Conservation (phyloP, 2,888 invertebrate species). For the Dioctria linearis region DNA sequence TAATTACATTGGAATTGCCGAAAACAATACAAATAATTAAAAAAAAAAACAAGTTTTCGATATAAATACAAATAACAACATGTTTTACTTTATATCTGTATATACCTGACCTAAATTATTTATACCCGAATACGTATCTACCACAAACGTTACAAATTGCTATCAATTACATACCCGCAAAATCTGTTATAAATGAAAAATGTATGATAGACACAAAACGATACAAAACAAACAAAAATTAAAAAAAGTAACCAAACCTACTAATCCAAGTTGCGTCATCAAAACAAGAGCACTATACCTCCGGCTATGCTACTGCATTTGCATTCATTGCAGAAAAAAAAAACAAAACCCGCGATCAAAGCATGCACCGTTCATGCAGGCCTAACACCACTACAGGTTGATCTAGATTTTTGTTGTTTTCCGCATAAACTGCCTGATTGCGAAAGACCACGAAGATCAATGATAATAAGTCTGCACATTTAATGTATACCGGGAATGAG, state of each 20-base stretch:
- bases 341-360: conserved; percentile 35
- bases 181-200: conserved; percentile 47
- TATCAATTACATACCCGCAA: conserved; percentile 43
- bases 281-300: conserved; percentile 61
- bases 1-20: no score
- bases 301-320: conserved; percentile 61
- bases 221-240: not conserved
- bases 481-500: no score
- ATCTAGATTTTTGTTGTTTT: not conserved
- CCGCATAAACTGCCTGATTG: conserved; percentile 29
- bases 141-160: conserved; percentile 31
- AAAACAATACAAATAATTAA: no score
- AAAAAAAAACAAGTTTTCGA: no score
- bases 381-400: conserved; percentile 38
- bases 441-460: conserved; percentile 24
- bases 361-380: conserved; percentile 25
- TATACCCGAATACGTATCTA: not conserved
- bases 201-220: conserved; percentile 35
- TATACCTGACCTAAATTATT: no score
- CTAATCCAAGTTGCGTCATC: conserved; percentile 54
- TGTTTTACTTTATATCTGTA: no score
- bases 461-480: conserved; percentile 29
- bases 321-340: conserved; percentile 27
- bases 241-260: conserved; percentile 16
- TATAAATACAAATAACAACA: no score